These are phyloP conservation scores for Alauda arvensis DNA, from an alignment of 2,797 vertebrate species.

Conservation along the genomic window DNA sequence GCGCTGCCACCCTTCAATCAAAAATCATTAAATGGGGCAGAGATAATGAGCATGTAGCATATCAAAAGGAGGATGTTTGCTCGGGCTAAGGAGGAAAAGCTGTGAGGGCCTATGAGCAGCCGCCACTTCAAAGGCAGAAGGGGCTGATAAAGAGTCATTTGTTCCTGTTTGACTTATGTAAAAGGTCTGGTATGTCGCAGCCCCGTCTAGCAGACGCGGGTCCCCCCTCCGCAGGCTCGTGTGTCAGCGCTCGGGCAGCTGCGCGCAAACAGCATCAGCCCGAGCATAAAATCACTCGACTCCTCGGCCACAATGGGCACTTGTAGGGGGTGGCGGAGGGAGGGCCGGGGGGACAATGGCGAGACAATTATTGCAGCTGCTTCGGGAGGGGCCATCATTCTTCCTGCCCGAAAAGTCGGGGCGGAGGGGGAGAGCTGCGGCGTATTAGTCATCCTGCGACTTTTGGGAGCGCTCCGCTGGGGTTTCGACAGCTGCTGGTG, in stretches of 20 bases:
- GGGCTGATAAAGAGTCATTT: conserved; percentile 81
- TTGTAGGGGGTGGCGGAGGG: conserved; percentile 81
- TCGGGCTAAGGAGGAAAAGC: conserved; percentile 74
- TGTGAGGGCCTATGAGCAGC: conserved; percentile 68
- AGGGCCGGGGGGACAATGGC: conserved; percentile 77
- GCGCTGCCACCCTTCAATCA: conserved; percentile 79
- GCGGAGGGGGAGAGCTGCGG: conserved; percentile 44
- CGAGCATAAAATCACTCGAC: conserved; percentile 81
- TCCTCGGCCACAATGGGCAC: conserved; percentile 75
- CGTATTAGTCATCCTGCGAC: conserved; percentile 75
- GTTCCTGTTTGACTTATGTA: conserved; percentile 85
- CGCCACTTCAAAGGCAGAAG: conserved; percentile 78
- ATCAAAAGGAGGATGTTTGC: conserved; percentile 82
- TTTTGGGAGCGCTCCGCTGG: conserved; percentile 73
- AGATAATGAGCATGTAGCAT: conserved; percentile 81
- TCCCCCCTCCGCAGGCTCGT: conserved; percentile 51
- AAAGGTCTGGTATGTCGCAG: conserved; percentile 78
- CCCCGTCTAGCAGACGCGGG: conserved; percentile 73
- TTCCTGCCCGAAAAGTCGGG: conserved; percentile 64
- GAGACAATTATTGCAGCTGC: conserved; percentile 87
- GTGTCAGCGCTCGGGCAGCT: conserved; percentile 85
- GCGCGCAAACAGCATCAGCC: conserved; percentile 77
- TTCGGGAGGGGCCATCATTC: conserved; percentile 72
- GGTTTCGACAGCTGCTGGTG: conserved; percentile 81
- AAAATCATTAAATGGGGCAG: conserved; percentile 82